Base-by-base conservation (phyloP, 2,888 invertebrate species). In the Orthonychiurus folsomi region DNA sequence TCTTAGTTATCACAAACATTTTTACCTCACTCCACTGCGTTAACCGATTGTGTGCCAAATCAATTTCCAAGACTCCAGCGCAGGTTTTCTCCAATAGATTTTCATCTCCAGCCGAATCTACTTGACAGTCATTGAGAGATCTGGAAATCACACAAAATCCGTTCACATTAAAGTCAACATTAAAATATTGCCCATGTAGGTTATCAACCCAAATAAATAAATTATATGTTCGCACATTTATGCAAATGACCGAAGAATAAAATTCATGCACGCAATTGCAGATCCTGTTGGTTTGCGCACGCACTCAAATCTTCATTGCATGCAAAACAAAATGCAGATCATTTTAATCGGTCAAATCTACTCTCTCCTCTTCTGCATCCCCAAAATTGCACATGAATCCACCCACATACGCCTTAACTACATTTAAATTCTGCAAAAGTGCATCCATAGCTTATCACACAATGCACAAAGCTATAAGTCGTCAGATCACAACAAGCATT, bases 71-170 rank as follows among this genome's bases (percentile, higher is more conserved):
- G n/a, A 95, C 93, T 73, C 88, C 86, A 60, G 87, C 86, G 76
- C 91, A 93, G 77, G 89, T 89, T 72, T 86, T 87, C 50, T 86
- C 85, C 62, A 93, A 81, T 66, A 84, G 85, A 66, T 86, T 84
- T 60, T 87, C 86, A 76, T 88, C 88, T 25, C 94, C 94, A 53
- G 93, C 92, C 75, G 87, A 86, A 75, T 90, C 87, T 69, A 94
- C 93, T 77, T 89, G 89, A 79, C 92, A 92, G 79, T 91, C 89
- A 74, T 93, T 93, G 62, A 94, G 83, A 70, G n/a, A 93, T 90
- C 74, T 94, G 80, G 63, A 90, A 48, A 60, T 12, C 48, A 48
- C 12, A 48, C 12, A n/a, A 48, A 48, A 48, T 48, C 12, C n/a
- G 48, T 12, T 48, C n/a, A 15, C n/a, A 48, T 12, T 48, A 15